Evolutionary conservation across 2,888 invertebrate genomes (phyloP).

Genomic region (Proisotoma minuta): DNA sequence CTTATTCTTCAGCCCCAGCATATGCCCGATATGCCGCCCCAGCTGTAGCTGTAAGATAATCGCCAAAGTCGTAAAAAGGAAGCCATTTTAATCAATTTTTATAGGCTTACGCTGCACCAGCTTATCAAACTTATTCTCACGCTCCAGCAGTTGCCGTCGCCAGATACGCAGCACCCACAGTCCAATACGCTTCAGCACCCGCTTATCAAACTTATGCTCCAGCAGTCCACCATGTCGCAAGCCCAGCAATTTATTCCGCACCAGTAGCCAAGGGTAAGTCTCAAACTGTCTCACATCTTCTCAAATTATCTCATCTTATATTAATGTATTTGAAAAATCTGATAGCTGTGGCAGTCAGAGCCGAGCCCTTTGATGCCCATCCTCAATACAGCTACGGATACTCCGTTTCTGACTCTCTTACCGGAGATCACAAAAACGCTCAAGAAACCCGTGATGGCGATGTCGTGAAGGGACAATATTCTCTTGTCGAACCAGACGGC

Average conservation of each 20-base stretch:
- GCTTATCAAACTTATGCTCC: background rate
- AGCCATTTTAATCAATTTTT: background rate
- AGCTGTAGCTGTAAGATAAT: no score
- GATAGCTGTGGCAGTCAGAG: background rate
- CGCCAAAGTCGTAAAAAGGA: no score
- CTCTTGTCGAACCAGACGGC: constrained; percentile 32
- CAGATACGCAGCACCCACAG: background rate
- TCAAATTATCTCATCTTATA: background rate
- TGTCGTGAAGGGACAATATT: constrained; percentile 40
- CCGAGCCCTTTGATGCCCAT: constrained; percentile 30
- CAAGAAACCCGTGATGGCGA: constrained; percentile 39
- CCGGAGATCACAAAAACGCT: constrained; percentile 37
- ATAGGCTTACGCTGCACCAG: constrained; percentile 4
- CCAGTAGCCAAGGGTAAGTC: background rate
- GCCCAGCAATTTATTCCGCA: no score
- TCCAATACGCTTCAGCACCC: no score
- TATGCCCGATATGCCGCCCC: no score
- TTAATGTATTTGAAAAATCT: no score
- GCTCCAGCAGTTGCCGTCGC: background rate
- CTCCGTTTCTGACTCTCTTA: constrained; percentile 37
- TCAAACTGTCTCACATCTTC: background rate
- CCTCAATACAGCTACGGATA: constrained; percentile 42
- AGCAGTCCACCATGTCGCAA: background rate
- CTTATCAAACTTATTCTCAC: background rate
- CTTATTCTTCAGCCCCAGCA: background rate